Evolutionary conservation across 2,797 vertebrate species (phyloP), one percentile per base, ranked within the genome.

Genomic region (Thalassophryne amazonica): DNA sequence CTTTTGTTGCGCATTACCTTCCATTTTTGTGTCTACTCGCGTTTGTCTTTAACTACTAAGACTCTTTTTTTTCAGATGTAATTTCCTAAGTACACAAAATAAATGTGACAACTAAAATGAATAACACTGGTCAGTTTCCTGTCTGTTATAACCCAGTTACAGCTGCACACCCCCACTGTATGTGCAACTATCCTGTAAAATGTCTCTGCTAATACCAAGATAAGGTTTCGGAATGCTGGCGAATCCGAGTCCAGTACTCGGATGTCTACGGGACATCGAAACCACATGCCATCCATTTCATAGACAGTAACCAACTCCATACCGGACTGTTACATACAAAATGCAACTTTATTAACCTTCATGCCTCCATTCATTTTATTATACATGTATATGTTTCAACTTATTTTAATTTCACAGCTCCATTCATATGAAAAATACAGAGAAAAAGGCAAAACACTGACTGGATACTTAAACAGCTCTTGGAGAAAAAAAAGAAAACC

Each of bases 291-390:
- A 56, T 7, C 31, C 52, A 20, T 55, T 55, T 56, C 68, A 69
- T 51, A 77, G 60, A 80, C 45, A 81, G 60, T 60, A 69, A 64
- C 60, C 36, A 50, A 60, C 51, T 57, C 61, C 60, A 58, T 62
- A 53, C 50, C 55, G 64, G 55, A 19, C 78, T 79, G 80, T 94
- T 98, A 94, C 94, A 97, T 98, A 98, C 92, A 98, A 98, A 98
- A 98, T 96, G 94, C 91, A 92, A 90, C 94, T 98, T 98, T 98
- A 99, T 98, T 98, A 93, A 93, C 94, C 94, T 96, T 98, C 97
- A 98, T 99, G 97, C 97, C 97, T 97, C 94, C 94, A 95, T 97
- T 97, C 94, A 97, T 94, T 95, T 97, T 94, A 95, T 95, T 95
- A 94, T 98, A 98, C 96, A 97, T 94, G 93, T 95, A 95, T 95